phyloP scores from a whole-genome alignment of 2,888 invertebrate species.

The Helleia helle region DNA sequence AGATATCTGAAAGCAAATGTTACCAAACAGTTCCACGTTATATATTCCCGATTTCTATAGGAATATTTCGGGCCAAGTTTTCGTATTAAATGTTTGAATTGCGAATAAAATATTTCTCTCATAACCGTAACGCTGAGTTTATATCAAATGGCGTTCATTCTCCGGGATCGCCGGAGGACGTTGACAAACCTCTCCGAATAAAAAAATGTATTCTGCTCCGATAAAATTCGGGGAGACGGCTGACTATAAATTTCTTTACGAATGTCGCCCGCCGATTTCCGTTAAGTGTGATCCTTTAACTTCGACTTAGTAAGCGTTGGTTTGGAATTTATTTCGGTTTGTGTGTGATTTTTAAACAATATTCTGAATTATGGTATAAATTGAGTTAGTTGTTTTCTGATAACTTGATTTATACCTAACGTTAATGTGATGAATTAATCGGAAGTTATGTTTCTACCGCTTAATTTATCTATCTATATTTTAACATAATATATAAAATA shows the following conservation, averaged over 20 bases:
- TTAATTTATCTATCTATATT: too few species aligned
- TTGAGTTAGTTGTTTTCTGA: too few species aligned
- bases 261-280: constrained; percentile 23
- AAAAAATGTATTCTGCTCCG: constrained; percentile 63
- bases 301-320: constrained; percentile 19
- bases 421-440: too few species aligned
- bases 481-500: too few species aligned
- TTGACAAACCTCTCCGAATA: constrained; percentile 59
- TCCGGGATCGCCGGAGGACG: constrained; percentile 49
- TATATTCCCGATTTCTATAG: too few species aligned
- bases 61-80: too few species aligned
- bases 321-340: constrained; percentile 20
- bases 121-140: constrained; percentile 36
- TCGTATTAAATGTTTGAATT: neutral
- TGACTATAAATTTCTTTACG: constrained; percentile 32
- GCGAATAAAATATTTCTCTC: constrained; percentile 13
- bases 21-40: too few species aligned
- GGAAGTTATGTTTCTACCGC: too few species aligned
- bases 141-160: constrained; percentile 57
- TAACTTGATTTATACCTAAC: too few species aligned
- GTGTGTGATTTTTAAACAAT: neutral
- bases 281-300: constrained; percentile 25
- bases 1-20: too few species aligned
- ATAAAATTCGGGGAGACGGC: constrained; percentile 52
- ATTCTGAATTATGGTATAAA: neutral